phyloP scores from a whole-genome alignment of 2,113 vertebrate genomes.

The Mastomys coucha region DNA sequence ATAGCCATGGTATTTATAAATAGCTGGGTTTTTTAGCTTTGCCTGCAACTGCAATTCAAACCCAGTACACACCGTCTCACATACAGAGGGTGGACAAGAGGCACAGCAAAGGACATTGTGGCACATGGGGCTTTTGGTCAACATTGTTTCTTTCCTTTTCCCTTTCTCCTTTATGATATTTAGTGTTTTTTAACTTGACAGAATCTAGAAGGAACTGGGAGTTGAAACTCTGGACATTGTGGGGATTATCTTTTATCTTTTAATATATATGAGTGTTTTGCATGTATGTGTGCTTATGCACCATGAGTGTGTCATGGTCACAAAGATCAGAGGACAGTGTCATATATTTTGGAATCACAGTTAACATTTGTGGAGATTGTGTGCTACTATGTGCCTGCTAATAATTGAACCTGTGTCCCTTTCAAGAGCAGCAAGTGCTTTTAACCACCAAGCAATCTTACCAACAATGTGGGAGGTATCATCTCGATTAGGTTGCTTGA shows the following conservation, averaged over 20 bases:
- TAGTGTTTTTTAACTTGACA: neutral
- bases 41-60: neutral
- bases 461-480: neutral
- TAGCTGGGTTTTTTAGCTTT: neutral
- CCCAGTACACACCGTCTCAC: neutral
- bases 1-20: neutral
- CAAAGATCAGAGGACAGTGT: neutral
- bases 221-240: too few relatives aligned
- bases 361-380: neutral
- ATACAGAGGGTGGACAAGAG: neutral
- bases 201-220: too few relatives aligned
- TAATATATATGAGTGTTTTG: neutral
- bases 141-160: fast-evolving
- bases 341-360: neutral
- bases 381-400: neutral
- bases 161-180: neutral
- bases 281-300: neutral
- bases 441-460: neutral
- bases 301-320: neutral
- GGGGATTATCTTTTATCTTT: neutral
- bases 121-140: too few relatives aligned
- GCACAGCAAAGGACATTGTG: too few relatives aligned
- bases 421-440: neutral
- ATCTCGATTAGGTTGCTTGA: neutral
- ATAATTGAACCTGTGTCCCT: neutral